Percentiles rank a stretch among this genome's conserved stretches.
Conservation (phyloP, 2,113 vertebrate genomes). For the Limanda limanda region DNA sequence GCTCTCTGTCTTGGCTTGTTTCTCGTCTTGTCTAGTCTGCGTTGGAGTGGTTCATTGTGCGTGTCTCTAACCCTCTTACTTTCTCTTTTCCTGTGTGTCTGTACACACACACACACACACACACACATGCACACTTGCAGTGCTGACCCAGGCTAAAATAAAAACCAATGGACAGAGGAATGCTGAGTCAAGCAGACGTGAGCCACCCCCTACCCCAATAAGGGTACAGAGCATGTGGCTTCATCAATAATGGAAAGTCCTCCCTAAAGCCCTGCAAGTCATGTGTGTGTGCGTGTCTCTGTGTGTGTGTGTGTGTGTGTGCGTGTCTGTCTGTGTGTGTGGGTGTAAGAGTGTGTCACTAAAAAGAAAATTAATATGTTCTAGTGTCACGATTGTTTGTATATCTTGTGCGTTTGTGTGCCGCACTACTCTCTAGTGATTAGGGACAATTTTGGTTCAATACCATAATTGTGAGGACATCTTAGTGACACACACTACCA, state of each 20-base stretch:
- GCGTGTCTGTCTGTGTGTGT: neutral
- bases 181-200: slow-evolving; percentile 81
- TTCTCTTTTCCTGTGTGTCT: slow-evolving; percentile 43
- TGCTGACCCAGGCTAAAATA: slow-evolving; percentile 77
- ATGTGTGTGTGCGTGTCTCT: slow-evolving; percentile 2
- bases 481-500: too few relatives aligned
- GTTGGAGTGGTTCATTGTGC: slow-evolving; percentile 3
- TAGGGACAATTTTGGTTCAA: too few relatives aligned
- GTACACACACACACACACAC: slow-evolving; percentile 34
- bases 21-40: slow-evolving; percentile 19
- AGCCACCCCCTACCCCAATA: slow-evolving; percentile 60
- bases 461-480: too few relatives aligned
- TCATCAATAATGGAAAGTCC: slow-evolving; percentile 84
- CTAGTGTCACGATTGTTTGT: neutral
- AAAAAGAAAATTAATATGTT: too few relatives aligned
- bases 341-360: neutral
- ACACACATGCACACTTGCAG: slow-evolving; percentile 24
- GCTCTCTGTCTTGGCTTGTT: neutral
- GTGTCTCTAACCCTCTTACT: slow-evolving; percentile 54
- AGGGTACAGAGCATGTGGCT: slow-evolving; percentile 74
- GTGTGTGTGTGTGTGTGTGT: neutral
- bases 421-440: neutral
- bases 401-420: neutral
- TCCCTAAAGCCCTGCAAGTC: slow-evolving; percentile 58
- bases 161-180: slow-evolving; percentile 67